Conservation (phyloP, 2,888 invertebrate species). For the Luffia ferchaultella region DNA sequence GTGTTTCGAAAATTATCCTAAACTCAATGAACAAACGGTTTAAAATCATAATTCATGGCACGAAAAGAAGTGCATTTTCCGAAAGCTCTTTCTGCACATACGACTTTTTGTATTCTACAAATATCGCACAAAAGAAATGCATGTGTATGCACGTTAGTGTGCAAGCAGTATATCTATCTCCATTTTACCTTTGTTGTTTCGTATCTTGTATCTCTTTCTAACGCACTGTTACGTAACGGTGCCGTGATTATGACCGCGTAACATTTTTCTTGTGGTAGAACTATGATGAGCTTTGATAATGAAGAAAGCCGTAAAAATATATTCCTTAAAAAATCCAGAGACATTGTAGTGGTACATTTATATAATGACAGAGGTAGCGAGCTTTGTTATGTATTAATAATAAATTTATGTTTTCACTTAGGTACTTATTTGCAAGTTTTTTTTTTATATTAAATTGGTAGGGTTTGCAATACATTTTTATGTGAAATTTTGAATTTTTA, state of each 20-base stretch:
- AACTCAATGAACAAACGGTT: too few relatives aligned
- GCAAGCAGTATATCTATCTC: conserved; percentile 21
- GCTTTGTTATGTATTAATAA: background rate
- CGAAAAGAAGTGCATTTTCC: too few relatives aligned
- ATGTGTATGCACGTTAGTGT: background rate
- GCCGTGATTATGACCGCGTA: conserved; percentile 54
- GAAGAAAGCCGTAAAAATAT: background rate
- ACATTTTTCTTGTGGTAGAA: conserved; percentile 53
- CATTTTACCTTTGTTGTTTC: background rate
- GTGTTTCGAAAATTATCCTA: conserved; percentile 27
- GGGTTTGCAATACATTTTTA: background rate
- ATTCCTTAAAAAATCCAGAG: background rate
- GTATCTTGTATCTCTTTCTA: conserved; percentile 27
- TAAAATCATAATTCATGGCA: too few relatives aligned
- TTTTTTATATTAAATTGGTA: background rate
- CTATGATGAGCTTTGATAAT: conserved; percentile 26
- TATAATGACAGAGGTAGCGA: background rate
- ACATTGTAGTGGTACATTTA: background rate
- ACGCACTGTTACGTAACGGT: conserved; percentile 60
- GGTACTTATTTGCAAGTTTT: background rate
- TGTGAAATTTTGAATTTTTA: background rate
- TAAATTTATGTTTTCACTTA: background rate
- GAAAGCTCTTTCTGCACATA: background rate
- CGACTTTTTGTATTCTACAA: background rate
- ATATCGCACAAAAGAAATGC: too few relatives aligned